Evolutionary conservation across 2,113 vertebrate genomes (phyloP).

Genomic region (Gadus macrocephalus): DNA sequence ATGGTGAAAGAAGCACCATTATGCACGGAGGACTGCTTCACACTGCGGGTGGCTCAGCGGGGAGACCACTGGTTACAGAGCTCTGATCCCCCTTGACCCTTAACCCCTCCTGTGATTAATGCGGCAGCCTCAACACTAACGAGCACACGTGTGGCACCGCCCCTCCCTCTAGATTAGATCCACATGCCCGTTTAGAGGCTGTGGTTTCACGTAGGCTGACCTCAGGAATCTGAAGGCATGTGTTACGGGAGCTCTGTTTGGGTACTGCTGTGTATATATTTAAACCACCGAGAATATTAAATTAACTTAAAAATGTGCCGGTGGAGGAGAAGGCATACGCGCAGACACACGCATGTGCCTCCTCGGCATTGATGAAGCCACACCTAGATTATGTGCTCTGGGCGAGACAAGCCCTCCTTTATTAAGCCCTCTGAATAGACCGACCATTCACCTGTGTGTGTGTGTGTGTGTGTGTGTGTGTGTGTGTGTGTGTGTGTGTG

Average conservation of each 20-base stretch:
- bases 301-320: conserved; percentile 15
- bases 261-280: conserved; percentile 27
- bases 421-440: conserved; percentile 48
- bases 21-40: too few species aligned
- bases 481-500: conserved; percentile 44
- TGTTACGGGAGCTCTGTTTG: conserved; percentile 14
- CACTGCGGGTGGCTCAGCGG: too few species aligned
- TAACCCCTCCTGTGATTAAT: conserved; percentile 17
- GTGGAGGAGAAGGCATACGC: conserved; percentile 7
- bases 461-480: conserved; percentile 17
- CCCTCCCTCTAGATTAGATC: conserved; percentile 5
- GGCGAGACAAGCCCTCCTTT: conserved; percentile 50
- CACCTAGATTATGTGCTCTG: conserved; percentile 54
- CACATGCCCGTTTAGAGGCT: neutral
- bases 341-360: conserved; percentile 25
- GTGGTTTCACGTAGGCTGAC: conserved; percentile 6
- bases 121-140: conserved; percentile 21
- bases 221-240: conserved; percentile 18
- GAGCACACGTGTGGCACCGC: conserved; percentile 25
- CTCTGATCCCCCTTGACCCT: conserved; percentile 23
- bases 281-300: conserved; percentile 23
- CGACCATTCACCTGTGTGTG: conserved; percentile 47
- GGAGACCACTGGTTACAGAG: conserved; percentile 31
- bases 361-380: conserved; percentile 45
- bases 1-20: too few species aligned